phyloP scores from a whole-genome alignment of 2,797 vertebrate genomes.

The Protosalanx chinensis region DNA sequence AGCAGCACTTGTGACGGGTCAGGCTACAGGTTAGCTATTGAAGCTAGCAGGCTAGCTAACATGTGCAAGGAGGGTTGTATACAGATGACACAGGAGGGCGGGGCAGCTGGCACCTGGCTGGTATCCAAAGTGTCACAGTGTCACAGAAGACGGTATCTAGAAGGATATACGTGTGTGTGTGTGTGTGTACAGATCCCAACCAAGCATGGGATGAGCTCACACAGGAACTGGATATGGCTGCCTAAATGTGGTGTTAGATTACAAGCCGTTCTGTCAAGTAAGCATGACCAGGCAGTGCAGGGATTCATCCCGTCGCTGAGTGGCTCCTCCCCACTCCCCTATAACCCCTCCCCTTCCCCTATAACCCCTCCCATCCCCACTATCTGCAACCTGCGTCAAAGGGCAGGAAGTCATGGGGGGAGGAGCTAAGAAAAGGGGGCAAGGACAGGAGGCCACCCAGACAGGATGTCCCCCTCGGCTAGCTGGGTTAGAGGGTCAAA shows the following conservation, averaged over 20 bases:
- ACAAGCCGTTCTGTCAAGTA: conserved; percentile 4
- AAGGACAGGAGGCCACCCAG: conserved; percentile 27
- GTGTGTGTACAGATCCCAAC: too few relatives aligned
- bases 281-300: conserved; percentile 38
- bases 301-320: conserved; percentile 44
- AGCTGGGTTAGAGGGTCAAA: conserved; percentile 55
- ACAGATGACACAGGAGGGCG: too few relatives aligned
- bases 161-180: too few relatives aligned
- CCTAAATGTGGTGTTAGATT: not conserved
- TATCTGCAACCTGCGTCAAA: too few relatives aligned
- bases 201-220: too few relatives aligned
- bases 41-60: not conserved
- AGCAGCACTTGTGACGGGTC: too few relatives aligned
- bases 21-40: too few relatives aligned
- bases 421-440: not conserved
- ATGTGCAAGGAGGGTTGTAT: not conserved
- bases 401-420: not conserved
- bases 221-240: too few relatives aligned
- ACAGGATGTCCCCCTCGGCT: conserved; percentile 47
- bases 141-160: too few relatives aligned
- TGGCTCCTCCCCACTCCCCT: conserved; percentile 7
- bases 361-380: not conserved
- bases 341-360: not conserved
- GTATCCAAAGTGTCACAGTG: too few relatives aligned
- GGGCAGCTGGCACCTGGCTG: too few relatives aligned